Percentiles rank a stretch among this genome's conserved stretches.
Conservation (phyloP, 2,797 vertebrate genomes). For the Poecilia gillii region DNA sequence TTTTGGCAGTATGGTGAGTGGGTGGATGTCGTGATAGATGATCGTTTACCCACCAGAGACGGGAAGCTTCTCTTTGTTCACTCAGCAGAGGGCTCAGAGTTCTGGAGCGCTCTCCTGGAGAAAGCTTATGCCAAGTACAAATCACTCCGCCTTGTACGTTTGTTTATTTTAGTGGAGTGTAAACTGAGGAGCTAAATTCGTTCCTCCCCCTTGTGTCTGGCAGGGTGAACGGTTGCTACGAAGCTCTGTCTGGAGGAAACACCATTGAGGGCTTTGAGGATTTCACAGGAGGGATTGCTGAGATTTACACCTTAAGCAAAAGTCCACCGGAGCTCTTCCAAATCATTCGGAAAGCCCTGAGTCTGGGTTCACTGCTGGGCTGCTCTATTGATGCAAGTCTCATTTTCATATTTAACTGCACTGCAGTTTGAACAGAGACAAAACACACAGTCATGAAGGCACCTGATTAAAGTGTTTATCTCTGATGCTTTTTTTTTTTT, state of each 20-base stretch:
- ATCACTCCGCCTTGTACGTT: neutral
- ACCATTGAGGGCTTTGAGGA: slow-evolving; percentile 91
- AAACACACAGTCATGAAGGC: neutral
- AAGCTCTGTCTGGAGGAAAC: slow-evolving; percentile 87
- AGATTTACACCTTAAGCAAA: slow-evolving; percentile 81
- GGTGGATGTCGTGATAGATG: slow-evolving; percentile 92
- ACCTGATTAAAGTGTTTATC: neutral
- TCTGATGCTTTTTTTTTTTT: slow-evolving; percentile 44
- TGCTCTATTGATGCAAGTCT: slow-evolving; percentile 85
- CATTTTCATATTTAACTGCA: slow-evolving; percentile 31
- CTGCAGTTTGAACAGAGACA: neutral
- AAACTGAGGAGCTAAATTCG: neutral
- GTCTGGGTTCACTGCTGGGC: slow-evolving; percentile 85
- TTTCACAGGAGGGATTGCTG: slow-evolving; percentile 92
- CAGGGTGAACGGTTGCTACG: slow-evolving; percentile 88
- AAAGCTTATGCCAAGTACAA: slow-evolving; percentile 87
- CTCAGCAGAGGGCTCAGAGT: slow-evolving; percentile 79
- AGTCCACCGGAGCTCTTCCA: slow-evolving; percentile 84
- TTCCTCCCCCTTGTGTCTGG: slow-evolving; percentile 2
- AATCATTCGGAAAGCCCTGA: slow-evolving; percentile 85
- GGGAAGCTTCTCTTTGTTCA: slow-evolving; percentile 89
- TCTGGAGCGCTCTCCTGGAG: slow-evolving; percentile 86
- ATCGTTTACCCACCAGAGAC: slow-evolving; percentile 80
- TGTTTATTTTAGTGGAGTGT: neutral
- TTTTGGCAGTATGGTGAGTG: slow-evolving; percentile 93